A percentile compares a stretch with the other conserved stretches of the same genome.
Evolutionary conservation across 2,888 invertebrate species (phyloP).

Genomic region (Cosmorhoe ocellata): DNA sequence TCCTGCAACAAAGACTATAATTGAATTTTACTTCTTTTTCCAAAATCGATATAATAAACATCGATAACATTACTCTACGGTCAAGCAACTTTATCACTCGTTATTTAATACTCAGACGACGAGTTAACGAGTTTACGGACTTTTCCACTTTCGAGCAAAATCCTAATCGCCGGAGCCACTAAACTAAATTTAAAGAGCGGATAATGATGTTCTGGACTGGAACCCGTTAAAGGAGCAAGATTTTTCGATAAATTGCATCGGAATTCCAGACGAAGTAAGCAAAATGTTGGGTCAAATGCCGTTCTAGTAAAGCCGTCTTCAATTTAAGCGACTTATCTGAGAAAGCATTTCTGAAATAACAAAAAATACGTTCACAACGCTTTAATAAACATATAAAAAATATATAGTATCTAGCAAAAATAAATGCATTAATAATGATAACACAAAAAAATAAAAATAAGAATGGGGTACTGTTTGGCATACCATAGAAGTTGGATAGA

Average conservation of each 20-base stretch:
- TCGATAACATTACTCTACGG: no score
- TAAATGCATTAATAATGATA: background rate
- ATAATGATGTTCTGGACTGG: slow-evolving; percentile 1
- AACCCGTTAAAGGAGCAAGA: background rate
- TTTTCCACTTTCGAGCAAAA: background rate
- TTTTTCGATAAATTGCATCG: slow-evolving; percentile 5
- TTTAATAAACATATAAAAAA: slow-evolving; percentile 1
- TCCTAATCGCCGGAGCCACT: background rate
- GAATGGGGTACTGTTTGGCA: no score
- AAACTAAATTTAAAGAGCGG: background rate
- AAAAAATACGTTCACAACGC: background rate
- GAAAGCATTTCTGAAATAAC: slow-evolving; percentile 3
- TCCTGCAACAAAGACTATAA: no score
- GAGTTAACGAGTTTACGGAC: background rate
- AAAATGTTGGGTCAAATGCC: slow-evolving; percentile 38
- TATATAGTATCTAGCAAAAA: background rate
- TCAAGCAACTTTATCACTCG: no score
- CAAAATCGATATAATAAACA: no score
- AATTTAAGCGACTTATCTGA: background rate
- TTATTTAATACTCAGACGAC: background rate
- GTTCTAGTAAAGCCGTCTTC: slow-evolving; percentile 3
- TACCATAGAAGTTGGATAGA: no score
- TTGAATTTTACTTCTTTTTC: no score
- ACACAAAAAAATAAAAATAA: background rate
- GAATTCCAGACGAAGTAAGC: background rate